These are phyloP conservation scores for Agelaius phoeniceus DNA, from an alignment of 2,113 vertebrate species.

Conservation along the genomic window DNA sequence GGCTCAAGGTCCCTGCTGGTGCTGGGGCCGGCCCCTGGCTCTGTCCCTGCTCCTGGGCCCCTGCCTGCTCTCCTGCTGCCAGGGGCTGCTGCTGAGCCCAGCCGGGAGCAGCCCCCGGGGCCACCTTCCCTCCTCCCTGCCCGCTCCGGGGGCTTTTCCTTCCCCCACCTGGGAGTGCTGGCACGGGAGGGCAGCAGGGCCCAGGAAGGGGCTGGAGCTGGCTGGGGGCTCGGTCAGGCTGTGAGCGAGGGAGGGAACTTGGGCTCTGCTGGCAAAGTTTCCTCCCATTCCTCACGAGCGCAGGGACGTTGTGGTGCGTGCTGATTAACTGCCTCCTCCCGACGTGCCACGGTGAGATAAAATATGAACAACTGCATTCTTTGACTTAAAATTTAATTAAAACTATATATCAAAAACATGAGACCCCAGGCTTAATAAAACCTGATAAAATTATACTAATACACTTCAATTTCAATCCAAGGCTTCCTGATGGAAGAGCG, in stretches of 20 bases:
- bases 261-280: background rate
- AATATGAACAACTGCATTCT: constrained; percentile 52
- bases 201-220: rapidly evolving
- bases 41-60: background rate
- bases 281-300: background rate
- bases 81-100: background rate
- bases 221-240: background rate
- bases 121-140: background rate
- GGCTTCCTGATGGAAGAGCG: constrained; percentile 52
- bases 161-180: rapidly evolving
- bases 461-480: constrained; percentile 57
- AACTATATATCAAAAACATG: constrained; percentile 65
- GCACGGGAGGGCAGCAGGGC: background rate
- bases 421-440: constrained; percentile 64
- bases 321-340: constrained; percentile 41
- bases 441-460: constrained; percentile 68
- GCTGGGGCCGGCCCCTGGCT: background rate
- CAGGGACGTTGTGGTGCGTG: background rate
- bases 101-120: background rate
- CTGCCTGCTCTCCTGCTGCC: background rate
- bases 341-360: constrained; percentile 30
- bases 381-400: constrained; percentile 77
- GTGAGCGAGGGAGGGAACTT: background rate
- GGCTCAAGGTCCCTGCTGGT: rapidly evolving
- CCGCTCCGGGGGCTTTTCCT: background rate